Conservation (phyloP, 2,888 invertebrate genomes). For the Magallana nippona region DNA sequence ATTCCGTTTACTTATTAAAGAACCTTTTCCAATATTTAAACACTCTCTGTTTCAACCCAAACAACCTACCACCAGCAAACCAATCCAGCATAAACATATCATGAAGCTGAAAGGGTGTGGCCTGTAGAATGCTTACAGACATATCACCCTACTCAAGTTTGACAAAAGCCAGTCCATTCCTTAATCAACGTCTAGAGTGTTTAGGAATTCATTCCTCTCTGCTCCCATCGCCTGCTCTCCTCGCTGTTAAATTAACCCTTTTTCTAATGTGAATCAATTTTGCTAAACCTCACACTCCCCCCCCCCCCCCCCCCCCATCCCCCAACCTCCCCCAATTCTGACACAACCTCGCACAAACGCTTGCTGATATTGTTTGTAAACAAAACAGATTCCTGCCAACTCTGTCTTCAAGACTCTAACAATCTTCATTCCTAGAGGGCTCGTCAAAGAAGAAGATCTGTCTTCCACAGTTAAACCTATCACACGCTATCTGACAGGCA, state of each 20-base stretch:
- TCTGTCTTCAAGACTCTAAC: background rate
- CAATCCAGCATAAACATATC: background rate
- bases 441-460: background rate
- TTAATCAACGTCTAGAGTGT: background rate
- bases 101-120: background rate
- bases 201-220: background rate
- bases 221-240: background rate
- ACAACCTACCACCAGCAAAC: no score
- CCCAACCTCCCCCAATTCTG: background rate
- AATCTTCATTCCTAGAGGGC: background rate
- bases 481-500: no score
- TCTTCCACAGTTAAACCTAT: background rate
- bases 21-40: no score
- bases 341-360: background rate
- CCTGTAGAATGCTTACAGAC: background rate
- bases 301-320: background rate
- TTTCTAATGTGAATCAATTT: background rate
- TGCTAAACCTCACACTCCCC: background rate
- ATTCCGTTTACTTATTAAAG: no score
- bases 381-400: background rate
- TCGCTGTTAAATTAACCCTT: no score
- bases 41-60: no score
- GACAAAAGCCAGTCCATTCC: conserved; percentile 1
- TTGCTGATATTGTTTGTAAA: conserved; percentile 24
- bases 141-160: background rate